phyloP scores from a whole-genome alignment of 35 echinoderm and acorn worm species.

The Heliocidaris erythrogramma region DNA sequence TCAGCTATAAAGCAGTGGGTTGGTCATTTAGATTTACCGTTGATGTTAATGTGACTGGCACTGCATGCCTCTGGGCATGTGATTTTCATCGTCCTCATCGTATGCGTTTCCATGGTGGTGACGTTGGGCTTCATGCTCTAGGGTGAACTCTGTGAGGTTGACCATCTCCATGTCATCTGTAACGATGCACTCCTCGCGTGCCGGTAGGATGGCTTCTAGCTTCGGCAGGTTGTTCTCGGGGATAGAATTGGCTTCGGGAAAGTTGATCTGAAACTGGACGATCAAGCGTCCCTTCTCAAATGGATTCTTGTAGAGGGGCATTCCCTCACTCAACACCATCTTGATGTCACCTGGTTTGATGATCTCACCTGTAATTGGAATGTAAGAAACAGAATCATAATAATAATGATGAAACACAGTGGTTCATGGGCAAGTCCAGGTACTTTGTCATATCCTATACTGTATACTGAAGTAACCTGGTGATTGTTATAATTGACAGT shows the following conservation, averaged over 20 bases:
- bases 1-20: too few species aligned
- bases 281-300: constrained; percentile 92
- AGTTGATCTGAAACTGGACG: constrained; percentile 83
- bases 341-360: constrained; percentile 90
- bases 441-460: not conserved
- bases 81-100: constrained; percentile 81
- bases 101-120: constrained; percentile 41
- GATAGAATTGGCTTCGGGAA: constrained; percentile 66
- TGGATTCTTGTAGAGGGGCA: constrained; percentile 80
- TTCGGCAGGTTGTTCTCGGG: constrained; percentile 52
- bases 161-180: constrained; percentile 80
- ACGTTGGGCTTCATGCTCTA: constrained; percentile 43
- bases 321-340: constrained; percentile 77
- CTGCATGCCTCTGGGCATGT: constrained; percentile 63
- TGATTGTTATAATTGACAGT: too few species aligned
- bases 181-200: constrained; percentile 65
- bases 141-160: constrained; percentile 55
- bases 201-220: constrained; percentile 77
- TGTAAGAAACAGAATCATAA: not conserved
- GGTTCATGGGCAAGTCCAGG: too few species aligned
- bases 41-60: constrained; percentile 81
- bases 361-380: constrained; percentile 67
- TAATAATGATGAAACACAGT: not conserved
- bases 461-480: too few species aligned
- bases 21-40: too few species aligned